Evolutionary conservation across 2,113 vertebrate genomes (phyloP), one percentile per base, ranked within the genome.

Genomic region (Andinoacara biseriatus): DNA sequence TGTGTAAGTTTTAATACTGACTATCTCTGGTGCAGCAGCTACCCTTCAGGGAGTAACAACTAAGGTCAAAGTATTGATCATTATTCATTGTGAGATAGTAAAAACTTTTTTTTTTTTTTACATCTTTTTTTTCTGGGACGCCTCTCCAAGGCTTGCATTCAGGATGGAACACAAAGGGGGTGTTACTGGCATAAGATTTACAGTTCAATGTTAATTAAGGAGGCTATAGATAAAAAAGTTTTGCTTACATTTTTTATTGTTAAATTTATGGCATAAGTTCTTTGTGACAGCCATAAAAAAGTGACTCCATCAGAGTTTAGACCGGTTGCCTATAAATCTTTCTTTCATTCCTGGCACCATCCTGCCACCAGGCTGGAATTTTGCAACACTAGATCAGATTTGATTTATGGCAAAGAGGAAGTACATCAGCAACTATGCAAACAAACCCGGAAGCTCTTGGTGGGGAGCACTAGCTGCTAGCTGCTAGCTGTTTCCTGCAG

Each of bases 21-120:
- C 49, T 87, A 63, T 57, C 18, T 29, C 52, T 43, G 69, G 58
- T 86, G 67, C 76, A 58, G 81, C 79, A 60, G 54, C 49, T 87
- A 20, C 76, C 83, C 83, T 86, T 87, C 78, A 67, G 74, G 52
- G 82, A 49, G 77, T 35, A 74, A 75, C 87, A 89, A 76, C 78
- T 86, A 87, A 88, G 84, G 86, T 89, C 86, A 85, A 57, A 83
- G 24, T 89, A 89, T 90, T 77, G 87, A 92, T 91, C 59, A 63
- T 82, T 85, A 65, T 81, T 86, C 76, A 74, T 49, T 60, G 26
- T 46, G 20, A 89, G 58, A 52, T 49, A 58, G 43, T 72, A 54
- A 72, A 72, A 72, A 33, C 26, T 33, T 33, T 31, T 10, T 20
- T 31, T 10, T 20, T n/a, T n/a, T 54, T 54, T 43, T 3, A 38